Percentiles rank a stretch among this genome's conserved stretches.
These are phyloP conservation scores for Drosophila varians DNA, from an alignment of 1,140 invertebrate species.

Conservation along the genomic window DNA sequence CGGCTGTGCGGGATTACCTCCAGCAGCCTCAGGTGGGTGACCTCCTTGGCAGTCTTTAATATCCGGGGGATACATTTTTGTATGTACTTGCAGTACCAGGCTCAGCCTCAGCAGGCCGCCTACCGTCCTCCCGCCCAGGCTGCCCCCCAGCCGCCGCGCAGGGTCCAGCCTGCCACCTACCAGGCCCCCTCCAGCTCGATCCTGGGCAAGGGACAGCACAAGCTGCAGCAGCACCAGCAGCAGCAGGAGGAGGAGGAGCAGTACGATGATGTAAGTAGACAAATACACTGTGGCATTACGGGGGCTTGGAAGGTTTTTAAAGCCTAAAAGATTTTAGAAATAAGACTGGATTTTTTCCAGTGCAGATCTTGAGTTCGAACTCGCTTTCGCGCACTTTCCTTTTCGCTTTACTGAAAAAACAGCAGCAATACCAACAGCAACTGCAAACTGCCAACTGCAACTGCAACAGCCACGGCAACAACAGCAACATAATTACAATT, in stretches of 20 bases:
- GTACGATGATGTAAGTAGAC: constrained; percentile 82
- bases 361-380: constrained; percentile 28
- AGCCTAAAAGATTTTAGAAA: neutral
- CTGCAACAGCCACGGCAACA: constrained; percentile 17
- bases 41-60: neutral
- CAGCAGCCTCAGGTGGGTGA: constrained; percentile 71
- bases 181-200: constrained; percentile 45
- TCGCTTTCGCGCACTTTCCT: constrained; percentile 69
- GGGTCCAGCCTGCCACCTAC: constrained; percentile 49
- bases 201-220: constrained; percentile 66
- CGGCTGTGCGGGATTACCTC: constrained; percentile 69
- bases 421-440: neutral
- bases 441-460: constrained; percentile 8
- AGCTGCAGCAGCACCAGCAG: constrained; percentile 51
- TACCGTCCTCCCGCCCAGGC: constrained; percentile 68
- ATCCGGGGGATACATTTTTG: neutral
- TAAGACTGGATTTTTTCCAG: neutral
- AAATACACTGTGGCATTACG: neutral
- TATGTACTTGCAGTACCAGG: constrained; percentile 57
- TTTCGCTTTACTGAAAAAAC: constrained; percentile 58
- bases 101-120: constrained; percentile 68
- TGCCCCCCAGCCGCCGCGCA: constrained; percentile 57
- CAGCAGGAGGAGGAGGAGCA: constrained; percentile 74
- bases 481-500: constrained; percentile 74
- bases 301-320: neutral